Evolutionary conservation across 2,113 vertebrate genomes (phyloP).

Genomic region (Corvus hawaiiensis): DNA sequence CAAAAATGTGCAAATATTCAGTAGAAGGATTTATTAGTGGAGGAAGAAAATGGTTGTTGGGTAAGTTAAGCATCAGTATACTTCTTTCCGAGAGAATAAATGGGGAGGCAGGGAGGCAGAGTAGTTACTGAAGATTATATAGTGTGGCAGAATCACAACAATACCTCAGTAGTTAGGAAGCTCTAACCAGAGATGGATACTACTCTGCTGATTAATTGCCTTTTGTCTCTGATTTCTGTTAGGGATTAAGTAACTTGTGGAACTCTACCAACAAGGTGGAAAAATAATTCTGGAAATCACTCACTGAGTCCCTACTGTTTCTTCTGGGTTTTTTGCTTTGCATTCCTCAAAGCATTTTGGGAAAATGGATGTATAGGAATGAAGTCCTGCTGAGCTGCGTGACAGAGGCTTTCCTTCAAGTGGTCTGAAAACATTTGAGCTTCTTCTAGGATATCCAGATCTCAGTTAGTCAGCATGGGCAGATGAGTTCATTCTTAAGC

Average conservation of each 20-base stretch:
- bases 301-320: background rate
- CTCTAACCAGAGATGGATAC: background rate
- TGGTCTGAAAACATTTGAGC: background rate
- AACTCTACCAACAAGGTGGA: background rate
- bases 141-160: background rate
- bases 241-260: background rate
- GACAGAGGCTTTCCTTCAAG: background rate
- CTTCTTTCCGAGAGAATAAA: background rate
- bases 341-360: background rate
- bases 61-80: background rate
- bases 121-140: background rate
- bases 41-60: background rate
- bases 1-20: background rate
- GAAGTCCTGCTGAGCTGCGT: background rate
- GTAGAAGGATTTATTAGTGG: background rate
- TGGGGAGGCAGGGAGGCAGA: background rate
- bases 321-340: background rate
- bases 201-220: background rate
- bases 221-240: conserved; percentile 2
- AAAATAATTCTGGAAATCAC: background rate
- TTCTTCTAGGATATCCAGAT: background rate
- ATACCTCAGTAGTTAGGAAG: background rate
- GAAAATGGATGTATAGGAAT: background rate
- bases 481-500: background rate
- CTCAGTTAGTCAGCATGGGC: background rate